Percentiles rank a stretch among this genome's conserved stretches.
Conservation (phyloP, 2,113 vertebrate species). For the Copsychus sechellarum region DNA sequence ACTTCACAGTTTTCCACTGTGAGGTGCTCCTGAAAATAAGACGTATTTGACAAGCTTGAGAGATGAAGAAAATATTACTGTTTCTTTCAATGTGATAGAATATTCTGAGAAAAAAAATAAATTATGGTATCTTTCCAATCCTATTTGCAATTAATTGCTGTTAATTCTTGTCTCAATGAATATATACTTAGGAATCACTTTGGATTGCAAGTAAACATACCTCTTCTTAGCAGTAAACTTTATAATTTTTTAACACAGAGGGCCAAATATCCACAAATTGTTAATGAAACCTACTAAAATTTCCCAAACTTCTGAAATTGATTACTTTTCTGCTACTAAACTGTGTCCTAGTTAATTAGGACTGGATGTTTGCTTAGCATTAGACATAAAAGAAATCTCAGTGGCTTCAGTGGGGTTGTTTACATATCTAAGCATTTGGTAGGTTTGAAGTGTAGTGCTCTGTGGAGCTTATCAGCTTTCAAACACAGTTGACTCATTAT, state of each 20-base stretch:
- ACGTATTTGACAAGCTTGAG: not conserved
- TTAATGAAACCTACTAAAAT: not conserved
- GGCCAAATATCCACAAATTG: not conserved
- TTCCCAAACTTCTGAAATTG: not conserved
- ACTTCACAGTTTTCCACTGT: not conserved
- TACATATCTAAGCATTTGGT: not conserved
- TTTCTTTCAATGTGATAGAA: not conserved
- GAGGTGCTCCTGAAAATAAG: slow-evolving; percentile 5
- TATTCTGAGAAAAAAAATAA: not conserved
- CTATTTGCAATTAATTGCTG: not conserved
- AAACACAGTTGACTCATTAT: not conserved
- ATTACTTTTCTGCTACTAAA: not conserved
- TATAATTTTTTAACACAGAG: not conserved
- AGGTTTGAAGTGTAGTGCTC: not conserved
- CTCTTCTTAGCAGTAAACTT: not conserved
- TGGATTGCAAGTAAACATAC: not conserved
- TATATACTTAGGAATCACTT: not conserved
- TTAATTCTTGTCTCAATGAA: not conserved
- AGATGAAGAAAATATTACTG: not conserved
- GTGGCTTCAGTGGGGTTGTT: not conserved
- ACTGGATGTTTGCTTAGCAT: not conserved
- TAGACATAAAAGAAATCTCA: not conserved
- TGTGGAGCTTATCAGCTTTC: not conserved
- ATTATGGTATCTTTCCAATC: not conserved
- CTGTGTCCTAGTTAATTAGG: not conserved